Base-by-base conservation (phyloP, 2,113 vertebrate genomes). In the Entelurus aequoreus region DNA sequence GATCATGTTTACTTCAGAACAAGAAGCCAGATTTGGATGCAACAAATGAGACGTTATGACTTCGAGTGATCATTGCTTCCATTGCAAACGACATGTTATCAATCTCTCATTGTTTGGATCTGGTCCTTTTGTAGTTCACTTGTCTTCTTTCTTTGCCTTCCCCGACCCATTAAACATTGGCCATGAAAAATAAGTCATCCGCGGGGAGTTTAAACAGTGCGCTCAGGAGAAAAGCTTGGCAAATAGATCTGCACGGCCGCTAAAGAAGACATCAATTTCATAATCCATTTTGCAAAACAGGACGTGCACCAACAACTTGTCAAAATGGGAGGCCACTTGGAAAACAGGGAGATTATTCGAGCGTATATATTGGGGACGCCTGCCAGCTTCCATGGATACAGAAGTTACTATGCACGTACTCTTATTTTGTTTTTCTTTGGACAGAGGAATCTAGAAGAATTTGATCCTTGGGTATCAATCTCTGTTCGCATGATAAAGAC, bases 401-500 rank as follows among this genome's bases (percentile, higher is more conserved):
- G 42, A 9, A 42, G 40, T 55, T 36, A n/a, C 8, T 56, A n/a
- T 38, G 35, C 54, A 11, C 35, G 16, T 38, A 9, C 13, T 40
- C 6, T 40, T 40, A 6, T 51, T 8, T 16, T 16, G 50, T 21
- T 52, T 52, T 77, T 82, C 68, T 86, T 76, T 68, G 55, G 56
- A 66, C 65, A 72, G 65, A 80, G 75, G 75, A 82, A 81, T 80
- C 74, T 57, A 52, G n/a, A 63, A 81, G 61, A 86, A 88, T 81
- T 57, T 65, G 76, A 87, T 81, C 81, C 81, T 67, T 50, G 75
- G 51, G 76, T 83, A 89, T 88, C 78, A 87, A 86, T 87, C 83
- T 81, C 73, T 84, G 80, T 80, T 86, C 76, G 67, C 61, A 54
- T 86, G 88, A 87, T 87, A 88, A 85, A 89, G 86, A 84, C 76